Evolutionary conservation across 1,140 invertebrate genomes (phyloP), one percentile per base, ranked within the genome.

Genomic region (Drosophila pallidifrons): DNA sequence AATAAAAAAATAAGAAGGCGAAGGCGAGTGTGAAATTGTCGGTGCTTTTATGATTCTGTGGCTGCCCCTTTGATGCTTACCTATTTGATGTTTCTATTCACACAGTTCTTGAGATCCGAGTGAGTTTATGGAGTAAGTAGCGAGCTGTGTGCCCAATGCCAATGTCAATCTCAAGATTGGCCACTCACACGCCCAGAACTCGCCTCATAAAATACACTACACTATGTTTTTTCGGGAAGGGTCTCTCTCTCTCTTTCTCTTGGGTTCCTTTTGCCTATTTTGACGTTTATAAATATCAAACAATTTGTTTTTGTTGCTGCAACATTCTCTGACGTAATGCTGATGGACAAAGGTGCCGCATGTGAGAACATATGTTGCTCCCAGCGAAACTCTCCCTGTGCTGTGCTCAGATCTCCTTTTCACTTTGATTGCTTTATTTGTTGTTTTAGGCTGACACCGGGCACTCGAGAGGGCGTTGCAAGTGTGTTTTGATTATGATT

Each of bases 241-340:
- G 32, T 80, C 80, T 13, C 25, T 6, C 66, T 47, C 59, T 51
- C 47, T 13, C 20, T 32, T 16, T 2, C 57, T 10, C 20, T 2
- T 41, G 5, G 5, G 11, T 38, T 67, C 65, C 66, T 79, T 77
- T 83, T 75, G 75, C 61, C 80, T 91, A 91, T 91, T 91, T 91
- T 91, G 88, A 91, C 82, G 88, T 91, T 91, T 91, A 91, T 91
- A 91, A 91, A 91, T 91, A 81, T 88, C 71, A 74, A 68, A 79
- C 81, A 76, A 82, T 91, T 88, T 88, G 75, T 89, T 88, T 76
- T 78, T 75, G 46, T 79, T 60, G 60, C 46, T 54, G 54, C 45
- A 52, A 20, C 59, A 47, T 20, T 38, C 58, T 76, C 75, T 87
- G 88, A 88, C 88, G 81, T 75, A 85, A 83, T 79, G 88, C 64